Conservation (phyloP, 2,888 invertebrate genomes). For the Agrotis puta region DNA sequence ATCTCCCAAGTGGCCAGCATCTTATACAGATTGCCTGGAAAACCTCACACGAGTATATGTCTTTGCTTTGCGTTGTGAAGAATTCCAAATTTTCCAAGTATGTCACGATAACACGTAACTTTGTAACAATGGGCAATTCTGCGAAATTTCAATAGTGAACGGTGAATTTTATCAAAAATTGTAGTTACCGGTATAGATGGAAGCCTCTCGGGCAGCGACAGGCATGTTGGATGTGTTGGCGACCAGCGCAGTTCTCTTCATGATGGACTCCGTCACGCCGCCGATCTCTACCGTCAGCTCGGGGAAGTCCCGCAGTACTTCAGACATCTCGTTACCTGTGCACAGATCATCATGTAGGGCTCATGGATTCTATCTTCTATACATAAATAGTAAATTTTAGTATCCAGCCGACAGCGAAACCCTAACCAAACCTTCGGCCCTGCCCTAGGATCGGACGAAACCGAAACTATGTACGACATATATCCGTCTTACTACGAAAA, state of each 20-base stretch:
- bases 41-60: too few relatives aligned
- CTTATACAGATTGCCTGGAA: too few relatives aligned
- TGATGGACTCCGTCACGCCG: conserved; percentile 99
- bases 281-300: conserved; percentile 99
- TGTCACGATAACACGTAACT: not conserved
- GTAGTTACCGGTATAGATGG: conserved; percentile 97
- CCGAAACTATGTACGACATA: too few relatives aligned
- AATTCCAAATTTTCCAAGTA: not conserved
- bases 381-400: too few relatives aligned
- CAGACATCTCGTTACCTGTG: conserved; percentile 99
- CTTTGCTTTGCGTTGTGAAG: too few relatives aligned
- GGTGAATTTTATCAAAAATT: not conserved
- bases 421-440: too few relatives aligned
- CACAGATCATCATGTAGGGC: not conserved
- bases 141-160: too few relatives aligned
- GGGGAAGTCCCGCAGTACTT: conserved; percentile 99
- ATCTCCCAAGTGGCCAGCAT: too few relatives aligned
- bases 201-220: conserved; percentile 99
- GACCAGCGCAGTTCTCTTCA: conserved; percentile 99
- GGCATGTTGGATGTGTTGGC: conserved; percentile 99
- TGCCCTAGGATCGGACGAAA: too few relatives aligned
- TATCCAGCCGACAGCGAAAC: too few relatives aligned
- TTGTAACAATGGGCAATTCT: not conserved
- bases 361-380: too few relatives aligned
- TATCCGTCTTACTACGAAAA: too few relatives aligned